phyloP scores from a whole-genome alignment of 2,888 invertebrate genomes.

The Conomelus anceps region DNA sequence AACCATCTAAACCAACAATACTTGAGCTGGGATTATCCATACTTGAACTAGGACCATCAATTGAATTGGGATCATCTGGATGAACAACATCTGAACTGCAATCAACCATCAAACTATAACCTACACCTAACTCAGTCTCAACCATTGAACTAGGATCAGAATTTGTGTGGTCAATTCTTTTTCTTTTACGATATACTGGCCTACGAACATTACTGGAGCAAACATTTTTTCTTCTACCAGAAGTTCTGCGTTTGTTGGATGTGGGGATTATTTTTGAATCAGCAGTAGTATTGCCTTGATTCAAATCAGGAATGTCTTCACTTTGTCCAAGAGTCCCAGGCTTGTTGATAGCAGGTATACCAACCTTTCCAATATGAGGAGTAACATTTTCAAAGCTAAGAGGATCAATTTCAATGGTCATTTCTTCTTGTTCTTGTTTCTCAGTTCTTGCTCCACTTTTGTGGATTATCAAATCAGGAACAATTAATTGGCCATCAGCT shows the following conservation, averaged over 20 bases:
- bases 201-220: not conserved
- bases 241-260: not conserved
- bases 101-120: not conserved
- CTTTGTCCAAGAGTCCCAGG: too few relatives aligned
- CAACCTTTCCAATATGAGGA: too few relatives aligned
- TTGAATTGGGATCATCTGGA: not conserved
- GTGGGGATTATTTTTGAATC: not conserved
- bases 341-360: too few relatives aligned
- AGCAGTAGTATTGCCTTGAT: not conserved
- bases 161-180: too few relatives aligned
- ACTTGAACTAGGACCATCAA: not conserved
- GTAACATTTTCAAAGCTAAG: too few relatives aligned
- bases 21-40: too few relatives aligned
- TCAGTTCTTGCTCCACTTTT: not conserved
- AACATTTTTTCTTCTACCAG: not conserved
- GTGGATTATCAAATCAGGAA: not conserved
- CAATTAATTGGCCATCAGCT: not conserved
- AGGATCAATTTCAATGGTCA: not conserved
- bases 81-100: not conserved
- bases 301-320: too few relatives aligned
- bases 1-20: too few relatives aligned
- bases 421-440: not conserved
- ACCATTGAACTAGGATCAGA: not conserved
- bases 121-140: not conserved
- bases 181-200: too few relatives aligned